These are phyloP conservation scores for Ylistrum balloti DNA, from an alignment of 1,140 invertebrate genomes.

Conservation along the genomic window DNA sequence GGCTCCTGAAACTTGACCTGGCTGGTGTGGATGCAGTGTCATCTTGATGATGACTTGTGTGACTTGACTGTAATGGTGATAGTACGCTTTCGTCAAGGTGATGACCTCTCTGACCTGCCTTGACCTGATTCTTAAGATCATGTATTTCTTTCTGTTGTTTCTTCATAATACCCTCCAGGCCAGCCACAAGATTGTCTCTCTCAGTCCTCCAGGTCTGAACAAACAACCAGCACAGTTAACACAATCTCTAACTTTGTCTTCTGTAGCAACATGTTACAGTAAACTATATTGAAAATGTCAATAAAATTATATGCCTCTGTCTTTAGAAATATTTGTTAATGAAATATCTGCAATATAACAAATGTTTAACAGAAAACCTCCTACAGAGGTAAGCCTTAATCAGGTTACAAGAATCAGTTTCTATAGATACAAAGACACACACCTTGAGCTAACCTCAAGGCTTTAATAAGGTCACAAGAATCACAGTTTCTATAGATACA, in stretches of 20 bases:
- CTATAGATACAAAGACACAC: neutral
- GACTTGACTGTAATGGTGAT: neutral
- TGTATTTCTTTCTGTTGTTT: conserved; percentile 52
- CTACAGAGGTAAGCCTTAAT: too few species aligned
- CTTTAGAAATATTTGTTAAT: too few species aligned
- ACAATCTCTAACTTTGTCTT: too few species aligned
- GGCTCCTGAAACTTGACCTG: neutral
- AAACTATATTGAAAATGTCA: too few species aligned
- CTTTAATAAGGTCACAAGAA: too few species aligned
- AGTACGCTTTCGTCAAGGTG: neutral
- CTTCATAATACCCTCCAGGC: conserved; percentile 51
- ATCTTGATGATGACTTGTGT: neutral
- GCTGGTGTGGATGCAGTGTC: neutral
- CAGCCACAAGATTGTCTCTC: conserved; percentile 55
- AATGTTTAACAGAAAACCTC: too few species aligned
- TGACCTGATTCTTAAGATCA: conserved; percentile 47
- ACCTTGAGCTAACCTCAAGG: conserved; percentile 54
- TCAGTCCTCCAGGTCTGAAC: conserved; percentile 58
- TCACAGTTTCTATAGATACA: too few species aligned
- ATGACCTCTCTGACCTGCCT: neutral
- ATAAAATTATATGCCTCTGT: too few species aligned
- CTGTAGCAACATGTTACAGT: too few species aligned
- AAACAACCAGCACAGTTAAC: neutral
- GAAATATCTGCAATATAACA: too few species aligned
- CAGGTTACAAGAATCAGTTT: too few species aligned